Conservation (phyloP, 2,888 invertebrate species). For the Lapara coniferarum region DNA sequence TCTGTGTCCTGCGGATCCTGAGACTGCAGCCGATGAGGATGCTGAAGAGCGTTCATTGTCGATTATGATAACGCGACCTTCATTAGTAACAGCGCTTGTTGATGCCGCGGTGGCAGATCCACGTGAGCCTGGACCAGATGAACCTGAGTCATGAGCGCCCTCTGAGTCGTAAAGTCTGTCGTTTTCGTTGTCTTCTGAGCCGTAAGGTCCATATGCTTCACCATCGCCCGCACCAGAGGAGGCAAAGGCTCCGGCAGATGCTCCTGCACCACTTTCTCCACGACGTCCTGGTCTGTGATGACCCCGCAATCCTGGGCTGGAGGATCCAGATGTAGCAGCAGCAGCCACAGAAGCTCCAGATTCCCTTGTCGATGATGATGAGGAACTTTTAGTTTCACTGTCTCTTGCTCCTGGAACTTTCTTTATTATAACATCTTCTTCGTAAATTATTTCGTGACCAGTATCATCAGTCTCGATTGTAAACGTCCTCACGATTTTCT, state of each 20-base stretch:
- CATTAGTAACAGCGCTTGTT: too few species aligned
- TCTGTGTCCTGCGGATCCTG: not conserved
- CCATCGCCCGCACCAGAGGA: conserved; percentile 24
- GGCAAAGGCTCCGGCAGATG: conserved; percentile 19
- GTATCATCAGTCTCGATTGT: conserved; percentile 49
- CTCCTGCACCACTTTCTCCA: conserved; percentile 13
- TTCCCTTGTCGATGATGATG: conserved; percentile 26
- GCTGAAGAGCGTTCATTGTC: too few species aligned
- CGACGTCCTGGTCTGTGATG: not conserved
- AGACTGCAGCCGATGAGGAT: not conserved
- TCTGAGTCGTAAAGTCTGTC: not conserved
- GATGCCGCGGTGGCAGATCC: too few species aligned
- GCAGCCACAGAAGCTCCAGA: conserved; percentile 23
- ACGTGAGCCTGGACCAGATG: too few species aligned
- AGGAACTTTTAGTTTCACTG: not conserved
- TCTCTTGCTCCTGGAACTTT: conserved; percentile 36
- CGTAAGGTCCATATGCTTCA: not conserved
- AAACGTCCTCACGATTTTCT: conserved; percentile 48
- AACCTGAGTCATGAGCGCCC: too few species aligned
- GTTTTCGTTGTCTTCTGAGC: conserved; percentile 14
- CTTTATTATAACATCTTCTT: conserved; percentile 60
- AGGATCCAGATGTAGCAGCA: not conserved
- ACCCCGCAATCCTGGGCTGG: conserved; percentile 9
- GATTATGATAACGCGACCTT: too few species aligned
- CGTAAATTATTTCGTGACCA: conserved; percentile 56